Percentiles rank a stretch among this genome's conserved stretches.
phyloP scores from a whole-genome alignment of 2,113 vertebrate species.

The Alces alces region DNA sequence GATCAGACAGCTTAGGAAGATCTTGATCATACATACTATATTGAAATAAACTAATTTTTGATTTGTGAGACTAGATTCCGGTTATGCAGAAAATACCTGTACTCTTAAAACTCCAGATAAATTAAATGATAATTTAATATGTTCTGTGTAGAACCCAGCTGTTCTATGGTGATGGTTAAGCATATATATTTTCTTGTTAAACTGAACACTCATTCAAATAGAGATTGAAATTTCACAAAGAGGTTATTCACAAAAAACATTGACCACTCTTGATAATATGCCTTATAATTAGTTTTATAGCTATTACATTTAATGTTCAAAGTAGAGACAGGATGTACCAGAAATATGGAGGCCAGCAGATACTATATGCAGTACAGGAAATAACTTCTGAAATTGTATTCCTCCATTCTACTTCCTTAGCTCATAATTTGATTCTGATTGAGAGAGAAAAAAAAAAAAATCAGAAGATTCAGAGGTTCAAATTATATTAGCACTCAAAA shows the following conservation, averaged over 20 bases:
- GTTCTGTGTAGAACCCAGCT: slow-evolving; percentile 26
- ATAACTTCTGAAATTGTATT: slow-evolving; percentile 38
- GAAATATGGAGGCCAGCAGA: neutral
- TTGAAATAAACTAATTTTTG: slow-evolving; percentile 32
- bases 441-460: slow-evolving; percentile 15
- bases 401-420: slow-evolving; percentile 36
- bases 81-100: slow-evolving; percentile 34
- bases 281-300: slow-evolving; percentile 57
- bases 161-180: slow-evolving; percentile 10
- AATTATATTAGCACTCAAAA: slow-evolving; percentile 54
- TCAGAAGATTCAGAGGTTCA: slow-evolving; percentile 50
- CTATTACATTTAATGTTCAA: slow-evolving; percentile 30
- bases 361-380: slow-evolving; percentile 18
- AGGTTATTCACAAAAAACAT: slow-evolving; percentile 31
- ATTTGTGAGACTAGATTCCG: neutral
- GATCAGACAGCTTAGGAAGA: slow-evolving; percentile 7
- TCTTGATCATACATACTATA: neutral
- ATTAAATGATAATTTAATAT: slow-evolving; percentile 43
- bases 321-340: slow-evolving; percentile 7
- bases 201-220: slow-evolving; percentile 23
- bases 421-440: slow-evolving; percentile 47
- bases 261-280: slow-evolving; percentile 30
- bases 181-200: slow-evolving; percentile 47
- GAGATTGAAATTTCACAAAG: slow-evolving; percentile 40
- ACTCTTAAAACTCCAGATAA: slow-evolving; percentile 4